phyloP scores from a whole-genome alignment of 2,113 vertebrate species.

The Cephalophus harveyi region DNA sequence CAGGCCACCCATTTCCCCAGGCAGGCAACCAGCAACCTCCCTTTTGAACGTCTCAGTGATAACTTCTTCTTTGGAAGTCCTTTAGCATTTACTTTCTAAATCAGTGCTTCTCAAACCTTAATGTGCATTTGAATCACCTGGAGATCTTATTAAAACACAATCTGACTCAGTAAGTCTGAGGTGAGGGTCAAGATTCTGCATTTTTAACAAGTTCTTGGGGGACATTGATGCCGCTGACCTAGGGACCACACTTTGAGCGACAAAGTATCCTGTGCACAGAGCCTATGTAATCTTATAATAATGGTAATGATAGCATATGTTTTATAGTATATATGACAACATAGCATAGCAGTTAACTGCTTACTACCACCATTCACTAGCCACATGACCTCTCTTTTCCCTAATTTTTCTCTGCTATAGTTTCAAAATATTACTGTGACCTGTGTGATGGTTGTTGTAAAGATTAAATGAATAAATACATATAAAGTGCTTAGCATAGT shows the following conservation, averaged over 20 bases:
- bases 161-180: background rate
- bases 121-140: background rate
- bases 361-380: background rate
- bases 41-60: background rate
- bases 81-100: slow-evolving; percentile 1
- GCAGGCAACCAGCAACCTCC: background rate
- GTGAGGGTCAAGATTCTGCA: background rate
- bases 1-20: background rate
- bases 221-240: background rate
- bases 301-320: background rate
- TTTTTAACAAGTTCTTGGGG: slow-evolving; percentile 26
- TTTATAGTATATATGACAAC: background rate
- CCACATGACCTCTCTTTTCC: background rate
- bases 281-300: background rate
- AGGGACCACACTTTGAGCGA: background rate
- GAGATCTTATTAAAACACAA: slow-evolving; percentile 32
- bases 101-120: background rate
- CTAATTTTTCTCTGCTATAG: background rate
- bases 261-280: background rate
- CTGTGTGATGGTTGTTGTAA: background rate
- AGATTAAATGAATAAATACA: background rate
- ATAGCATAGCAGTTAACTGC: background rate
- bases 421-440: background rate
- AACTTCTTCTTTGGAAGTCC: background rate
- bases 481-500: background rate